Percentiles rank a stretch among this genome's conserved stretches.
These are phyloP conservation scores for Epizoanthus fatuus DNA, from an alignment of 92 coral and sea anemone genomes.

Conservation along the genomic window DNA sequence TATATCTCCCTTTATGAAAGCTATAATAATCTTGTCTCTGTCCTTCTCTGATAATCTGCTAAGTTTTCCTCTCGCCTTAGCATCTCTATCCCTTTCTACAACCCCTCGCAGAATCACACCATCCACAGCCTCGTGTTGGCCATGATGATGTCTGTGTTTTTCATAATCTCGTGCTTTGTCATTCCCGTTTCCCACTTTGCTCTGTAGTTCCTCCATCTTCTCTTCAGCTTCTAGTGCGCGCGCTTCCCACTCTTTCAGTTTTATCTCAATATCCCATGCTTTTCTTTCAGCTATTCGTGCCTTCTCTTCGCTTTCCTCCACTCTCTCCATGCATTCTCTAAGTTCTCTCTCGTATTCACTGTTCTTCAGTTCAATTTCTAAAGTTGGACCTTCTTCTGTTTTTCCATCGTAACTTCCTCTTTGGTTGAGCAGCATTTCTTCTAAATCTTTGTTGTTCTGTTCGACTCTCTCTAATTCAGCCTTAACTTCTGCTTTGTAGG, in stretches of 20 bases:
- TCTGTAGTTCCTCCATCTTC: conserved; percentile 38
- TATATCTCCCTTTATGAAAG: conserved; percentile 35
- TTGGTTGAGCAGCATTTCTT: conserved; percentile 24
- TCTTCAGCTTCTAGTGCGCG: conserved; percentile 36
- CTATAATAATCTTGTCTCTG: conserved; percentile 28
- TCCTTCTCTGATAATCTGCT: conserved; percentile 35
- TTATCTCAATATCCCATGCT: conserved; percentile 55
- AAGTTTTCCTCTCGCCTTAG: conserved; percentile 20
- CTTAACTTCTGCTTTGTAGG: conserved; percentile 88
- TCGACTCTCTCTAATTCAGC: conserved; percentile 86
- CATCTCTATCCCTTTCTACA: conserved; percentile 16
- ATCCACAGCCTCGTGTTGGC: conserved; percentile 23
- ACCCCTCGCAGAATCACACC: conserved; percentile 18
- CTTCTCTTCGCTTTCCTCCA: conserved; percentile 52
- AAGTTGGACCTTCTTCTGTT: background rate
- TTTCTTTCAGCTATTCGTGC: conserved; percentile 37
- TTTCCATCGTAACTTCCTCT: background rate
- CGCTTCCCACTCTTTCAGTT: conserved; percentile 47
- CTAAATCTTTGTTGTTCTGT: conserved; percentile 72
- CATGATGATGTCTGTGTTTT: background rate
- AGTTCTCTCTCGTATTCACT: conserved; percentile 50
- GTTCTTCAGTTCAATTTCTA: conserved; percentile 38
- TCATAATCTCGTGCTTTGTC: conserved; percentile 16
- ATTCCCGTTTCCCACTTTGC: conserved; percentile 6
- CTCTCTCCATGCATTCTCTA: conserved; percentile 44